Conservation (phyloP, 2,888 invertebrate species). For the Tipula lateralis region DNA sequence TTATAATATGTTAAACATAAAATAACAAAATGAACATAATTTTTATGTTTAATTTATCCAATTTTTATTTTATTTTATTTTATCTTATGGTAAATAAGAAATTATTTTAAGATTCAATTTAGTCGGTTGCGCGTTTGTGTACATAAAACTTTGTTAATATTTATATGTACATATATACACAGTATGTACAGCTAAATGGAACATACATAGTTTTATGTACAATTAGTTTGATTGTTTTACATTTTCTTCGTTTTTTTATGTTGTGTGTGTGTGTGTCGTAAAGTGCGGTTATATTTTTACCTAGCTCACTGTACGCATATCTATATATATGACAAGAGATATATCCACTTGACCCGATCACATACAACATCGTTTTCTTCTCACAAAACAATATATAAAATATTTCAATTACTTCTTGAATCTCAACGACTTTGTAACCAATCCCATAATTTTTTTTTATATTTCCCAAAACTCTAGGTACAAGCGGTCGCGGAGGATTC, state of each 20-base stretch:
- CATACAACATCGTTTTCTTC: not conserved
- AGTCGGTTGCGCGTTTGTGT: slow-evolving; percentile 11
- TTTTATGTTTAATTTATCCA: slow-evolving; percentile 19
- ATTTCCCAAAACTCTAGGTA: not conserved
- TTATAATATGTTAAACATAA: slow-evolving; percentile 24
- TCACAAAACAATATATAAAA: not conserved
- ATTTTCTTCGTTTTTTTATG: too few species aligned
- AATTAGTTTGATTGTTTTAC: slow-evolving; percentile 4
- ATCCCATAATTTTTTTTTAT: not conserved
- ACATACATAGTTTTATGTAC: not conserved
- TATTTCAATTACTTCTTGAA: not conserved
- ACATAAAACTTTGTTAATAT: not conserved
- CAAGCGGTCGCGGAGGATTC: not conserved
- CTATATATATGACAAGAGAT: not conserved
- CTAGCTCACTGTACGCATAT: not conserved
- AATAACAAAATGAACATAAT: slow-evolving; percentile 11
- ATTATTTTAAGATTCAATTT: slow-evolving; percentile 24
- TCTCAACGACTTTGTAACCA: not conserved
- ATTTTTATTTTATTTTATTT: slow-evolving; percentile 11
- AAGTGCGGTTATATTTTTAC: not conserved
- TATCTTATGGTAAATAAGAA: slow-evolving; percentile 19
- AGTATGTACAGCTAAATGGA: not conserved
- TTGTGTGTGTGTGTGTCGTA: not conserved
- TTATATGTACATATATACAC: not conserved
- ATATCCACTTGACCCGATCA: not conserved